Conservation (phyloP, 2,888 invertebrate genomes). For the Tromatobia lineatoria region DNA sequence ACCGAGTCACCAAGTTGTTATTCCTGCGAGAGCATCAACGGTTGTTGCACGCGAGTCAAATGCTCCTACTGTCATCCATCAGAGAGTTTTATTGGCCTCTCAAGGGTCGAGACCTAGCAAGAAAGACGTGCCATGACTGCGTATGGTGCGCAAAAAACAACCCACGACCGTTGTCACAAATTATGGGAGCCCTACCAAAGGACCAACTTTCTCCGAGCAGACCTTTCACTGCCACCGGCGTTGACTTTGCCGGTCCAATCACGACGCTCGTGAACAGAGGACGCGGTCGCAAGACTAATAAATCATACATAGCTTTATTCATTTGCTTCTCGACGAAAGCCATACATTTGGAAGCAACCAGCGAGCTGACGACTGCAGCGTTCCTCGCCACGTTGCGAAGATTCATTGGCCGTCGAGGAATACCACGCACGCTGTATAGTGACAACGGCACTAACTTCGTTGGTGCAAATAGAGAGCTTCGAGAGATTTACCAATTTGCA, state of each 20-base stretch:
- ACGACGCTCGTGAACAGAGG: slow-evolving; percentile 59
- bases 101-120: slow-evolving; percentile 60
- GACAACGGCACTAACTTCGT: slow-evolving; percentile 76
- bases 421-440: slow-evolving; percentile 59
- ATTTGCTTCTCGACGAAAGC: slow-evolving; percentile 72
- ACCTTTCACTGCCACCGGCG: slow-evolving; percentile 54
- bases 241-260: slow-evolving; percentile 63
- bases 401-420: slow-evolving; percentile 69
- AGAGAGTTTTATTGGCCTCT: slow-evolving; percentile 66
- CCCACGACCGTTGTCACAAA: slow-evolving; percentile 20
- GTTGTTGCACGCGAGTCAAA: slow-evolving; percentile 66
- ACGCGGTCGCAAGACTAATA: slow-evolving; percentile 51
- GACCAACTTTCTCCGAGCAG: slow-evolving; percentile 46
- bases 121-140: slow-evolving; percentile 64
- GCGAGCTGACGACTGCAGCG: slow-evolving; percentile 63
- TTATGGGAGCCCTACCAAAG: slow-evolving; percentile 33
- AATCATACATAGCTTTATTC: slow-evolving; percentile 70
- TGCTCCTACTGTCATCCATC: slow-evolving; percentile 55
- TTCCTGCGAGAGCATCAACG: slow-evolving; percentile 63
- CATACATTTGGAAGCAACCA: slow-evolving; percentile 70
- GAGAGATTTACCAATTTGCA: slow-evolving; percentile 55
- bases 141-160: slow-evolving; percentile 62
- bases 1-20: slow-evolving; percentile 47
- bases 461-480: slow-evolving; percentile 70
- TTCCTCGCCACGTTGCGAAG: slow-evolving; percentile 69